Evolutionary conservation across 2,797 vertebrate species (phyloP).

Genomic region (Trachops cirrhosus): DNA sequence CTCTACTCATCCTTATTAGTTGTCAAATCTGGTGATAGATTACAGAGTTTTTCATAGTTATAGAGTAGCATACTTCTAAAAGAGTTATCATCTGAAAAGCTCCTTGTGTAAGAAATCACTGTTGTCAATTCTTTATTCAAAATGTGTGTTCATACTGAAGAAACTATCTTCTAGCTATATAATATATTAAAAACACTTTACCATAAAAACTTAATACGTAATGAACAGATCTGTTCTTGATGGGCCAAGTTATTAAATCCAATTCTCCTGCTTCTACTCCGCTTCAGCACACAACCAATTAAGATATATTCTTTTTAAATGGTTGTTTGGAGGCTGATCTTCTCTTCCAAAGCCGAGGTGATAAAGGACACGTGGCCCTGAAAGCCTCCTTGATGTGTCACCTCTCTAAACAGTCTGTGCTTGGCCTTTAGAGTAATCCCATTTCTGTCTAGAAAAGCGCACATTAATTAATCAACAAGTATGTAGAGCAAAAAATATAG

Average conservation of each 20-base stretch:
- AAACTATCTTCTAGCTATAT: background rate
- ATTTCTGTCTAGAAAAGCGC: background rate
- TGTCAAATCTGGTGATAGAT: conserved; percentile 53
- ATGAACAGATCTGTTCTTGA: background rate
- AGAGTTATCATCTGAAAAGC: conserved; percentile 46
- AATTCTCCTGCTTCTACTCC: background rate
- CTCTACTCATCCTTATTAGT: conserved; percentile 16
- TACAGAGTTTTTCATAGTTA: conserved; percentile 41
- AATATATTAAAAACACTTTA: background rate
- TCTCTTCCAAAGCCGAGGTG: background rate
- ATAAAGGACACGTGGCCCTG: background rate
- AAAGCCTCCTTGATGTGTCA: background rate
- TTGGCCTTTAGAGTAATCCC: background rate
- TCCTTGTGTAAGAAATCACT: conserved; percentile 41
- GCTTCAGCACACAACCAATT: background rate
- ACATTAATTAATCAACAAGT: background rate
- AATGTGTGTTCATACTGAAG: background rate
- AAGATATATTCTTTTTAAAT: background rate
- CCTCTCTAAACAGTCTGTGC: background rate
- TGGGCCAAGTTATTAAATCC: background rate
- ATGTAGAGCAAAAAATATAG: background rate
- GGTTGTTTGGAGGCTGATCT: background rate
- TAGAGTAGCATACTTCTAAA: conserved; percentile 26
- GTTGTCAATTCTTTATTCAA: conserved; percentile 28
- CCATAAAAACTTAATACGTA: background rate